Evolutionary conservation across 2,113 vertebrate species (phyloP).

Genomic region (Tachysurus fulvidraco): DNA sequence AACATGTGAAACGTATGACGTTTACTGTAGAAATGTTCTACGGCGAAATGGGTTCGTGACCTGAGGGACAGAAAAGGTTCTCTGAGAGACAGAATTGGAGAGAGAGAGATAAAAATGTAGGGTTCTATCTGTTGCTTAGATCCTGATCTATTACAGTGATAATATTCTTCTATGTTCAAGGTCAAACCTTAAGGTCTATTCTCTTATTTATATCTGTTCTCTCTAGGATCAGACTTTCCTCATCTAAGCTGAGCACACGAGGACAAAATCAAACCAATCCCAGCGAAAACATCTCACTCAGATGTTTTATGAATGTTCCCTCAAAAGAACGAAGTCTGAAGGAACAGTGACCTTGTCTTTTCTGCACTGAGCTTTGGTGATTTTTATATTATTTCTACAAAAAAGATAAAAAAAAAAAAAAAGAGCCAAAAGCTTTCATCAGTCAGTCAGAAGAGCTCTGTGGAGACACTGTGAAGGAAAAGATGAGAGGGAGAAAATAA

Average conservation of each 20-base stretch:
- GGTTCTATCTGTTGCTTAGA: not conserved
- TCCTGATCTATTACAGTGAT: not conserved
- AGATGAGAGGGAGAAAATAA: not conserved
- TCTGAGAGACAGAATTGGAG: not conserved
- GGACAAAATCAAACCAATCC: constrained; percentile 30
- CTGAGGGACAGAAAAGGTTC: not conserved
- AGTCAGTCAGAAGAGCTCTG: not conserved
- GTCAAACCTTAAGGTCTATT: not conserved
- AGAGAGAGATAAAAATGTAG: not conserved
- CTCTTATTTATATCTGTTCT: constrained; percentile 22
- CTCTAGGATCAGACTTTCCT: constrained; percentile 14
- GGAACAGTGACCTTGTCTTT: constrained; percentile 29
- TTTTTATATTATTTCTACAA: constrained; percentile 5
- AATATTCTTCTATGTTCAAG: constrained; percentile 3
- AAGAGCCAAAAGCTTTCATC: constrained; percentile 33
- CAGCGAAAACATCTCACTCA: not conserved
- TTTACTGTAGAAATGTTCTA: not conserved
- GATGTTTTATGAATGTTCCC: constrained; percentile 38
- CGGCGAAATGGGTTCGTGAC: not conserved
- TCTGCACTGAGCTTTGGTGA: constrained; percentile 8
- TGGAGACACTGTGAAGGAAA: not conserved
- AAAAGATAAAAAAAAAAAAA: not conserved
- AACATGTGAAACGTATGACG: too few species aligned
- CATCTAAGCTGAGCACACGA: not conserved
- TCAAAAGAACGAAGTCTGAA: constrained; percentile 11